Evolutionary conservation across 2,797 vertebrate species (phyloP).

Genomic region (Numenius phaeopus): DNA sequence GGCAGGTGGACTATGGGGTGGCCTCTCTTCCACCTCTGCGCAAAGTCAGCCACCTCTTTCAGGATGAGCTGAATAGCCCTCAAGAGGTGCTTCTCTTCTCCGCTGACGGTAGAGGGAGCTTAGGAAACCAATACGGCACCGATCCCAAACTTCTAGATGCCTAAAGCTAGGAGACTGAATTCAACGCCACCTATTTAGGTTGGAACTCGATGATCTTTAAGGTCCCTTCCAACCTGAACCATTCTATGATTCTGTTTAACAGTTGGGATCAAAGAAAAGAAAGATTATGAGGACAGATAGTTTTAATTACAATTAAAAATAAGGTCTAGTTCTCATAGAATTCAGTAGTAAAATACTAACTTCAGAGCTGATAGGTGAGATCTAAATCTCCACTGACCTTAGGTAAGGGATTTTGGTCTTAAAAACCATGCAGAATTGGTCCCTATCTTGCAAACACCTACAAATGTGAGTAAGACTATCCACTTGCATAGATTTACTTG

Average conservation of each 20-base stretch:
- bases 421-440: neutral
- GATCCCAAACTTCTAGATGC: neutral
- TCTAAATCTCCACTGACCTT: neutral
- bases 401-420: neutral
- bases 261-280: neutral
- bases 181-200: neutral
- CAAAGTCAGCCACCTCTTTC: neutral
- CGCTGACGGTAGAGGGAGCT: slow-evolving; percentile 28
- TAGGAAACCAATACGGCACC: neutral
- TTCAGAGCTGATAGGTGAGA: neutral
- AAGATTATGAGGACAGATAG: neutral
- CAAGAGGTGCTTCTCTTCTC: neutral
- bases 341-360: neutral
- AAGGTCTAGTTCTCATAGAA: neutral
- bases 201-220: no score
- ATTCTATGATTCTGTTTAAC: neutral
- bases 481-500: neutral
- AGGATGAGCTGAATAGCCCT: neutral
- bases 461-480: neutral
- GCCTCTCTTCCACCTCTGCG: fast-evolving
- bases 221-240: no score
- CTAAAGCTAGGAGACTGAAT: neutral
- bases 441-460: neutral
- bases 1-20: neutral
- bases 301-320: neutral